Conservation (phyloP, 2,888 invertebrate genomes). For the Amphipoea oculea region DNA sequence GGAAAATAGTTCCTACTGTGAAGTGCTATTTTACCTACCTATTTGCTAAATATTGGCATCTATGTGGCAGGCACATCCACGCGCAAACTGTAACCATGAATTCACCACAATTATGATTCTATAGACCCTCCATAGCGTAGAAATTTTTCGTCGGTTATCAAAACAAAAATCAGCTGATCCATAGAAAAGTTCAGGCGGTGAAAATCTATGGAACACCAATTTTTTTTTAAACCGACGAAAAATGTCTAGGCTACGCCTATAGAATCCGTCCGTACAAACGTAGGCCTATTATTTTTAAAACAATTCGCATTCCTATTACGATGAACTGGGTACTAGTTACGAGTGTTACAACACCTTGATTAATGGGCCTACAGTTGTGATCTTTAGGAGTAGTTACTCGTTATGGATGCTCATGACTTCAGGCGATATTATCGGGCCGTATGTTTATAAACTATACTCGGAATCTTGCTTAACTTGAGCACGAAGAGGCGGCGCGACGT, state of each 20-base stretch:
- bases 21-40: neutral
- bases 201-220: too few species aligned
- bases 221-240: too few species aligned
- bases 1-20: neutral
- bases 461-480: slow-evolving; percentile 33
- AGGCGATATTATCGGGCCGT: slow-evolving; percentile 27
- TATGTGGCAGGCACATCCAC: too few species aligned
- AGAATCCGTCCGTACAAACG: neutral
- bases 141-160: too few species aligned
- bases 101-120: too few species aligned
- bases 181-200: too few species aligned
- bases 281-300: neutral
- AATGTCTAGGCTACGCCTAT: neutral
- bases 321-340: slow-evolving; percentile 5
- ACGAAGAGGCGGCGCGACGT: slow-evolving; percentile 3
- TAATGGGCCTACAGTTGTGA: slow-evolving; percentile 23
- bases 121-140: too few species aligned
- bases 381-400: slow-evolving; percentile 20
- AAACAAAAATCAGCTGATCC: too few species aligned
- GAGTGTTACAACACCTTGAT: slow-evolving; percentile 22
- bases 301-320: neutral
- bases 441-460: slow-evolving; percentile 1
- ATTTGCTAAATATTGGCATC: neutral
- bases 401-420: slow-evolving; percentile 37
- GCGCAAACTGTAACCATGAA: too few species aligned